These are phyloP conservation scores for Peromyscus eremicus DNA, from an alignment of 2,797 vertebrate species.

Conservation along the genomic window DNA sequence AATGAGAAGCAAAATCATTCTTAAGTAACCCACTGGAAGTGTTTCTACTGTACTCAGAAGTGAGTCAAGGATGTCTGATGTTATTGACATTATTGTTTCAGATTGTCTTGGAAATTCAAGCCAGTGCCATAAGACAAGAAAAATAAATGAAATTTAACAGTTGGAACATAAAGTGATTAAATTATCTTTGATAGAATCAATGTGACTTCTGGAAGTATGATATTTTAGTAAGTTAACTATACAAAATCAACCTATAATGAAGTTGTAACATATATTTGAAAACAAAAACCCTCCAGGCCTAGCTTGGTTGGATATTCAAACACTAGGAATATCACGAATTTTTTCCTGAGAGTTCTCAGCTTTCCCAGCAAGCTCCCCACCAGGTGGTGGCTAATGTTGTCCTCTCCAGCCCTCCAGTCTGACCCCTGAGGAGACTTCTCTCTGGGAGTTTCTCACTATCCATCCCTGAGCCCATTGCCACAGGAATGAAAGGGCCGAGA, in stretches of 20 bases:
- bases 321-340: background rate
- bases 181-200: background rate
- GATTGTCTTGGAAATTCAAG: background rate
- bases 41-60: background rate
- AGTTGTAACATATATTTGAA: background rate
- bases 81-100: background rate
- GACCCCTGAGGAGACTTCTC: background rate
- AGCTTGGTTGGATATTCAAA: background rate
- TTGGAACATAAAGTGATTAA: background rate
- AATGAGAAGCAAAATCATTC: slow-evolving; percentile 23
- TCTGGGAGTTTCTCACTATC: background rate
- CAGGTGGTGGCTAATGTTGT: background rate
- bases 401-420: background rate
- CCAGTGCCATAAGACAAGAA: slow-evolving; percentile 16
- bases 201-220: background rate
- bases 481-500: background rate
- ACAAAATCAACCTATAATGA: background rate
- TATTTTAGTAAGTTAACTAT: background rate
- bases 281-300: background rate
- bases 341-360: background rate
- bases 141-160: background rate
- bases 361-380: background rate
- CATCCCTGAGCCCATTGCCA: background rate
- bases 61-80: background rate
- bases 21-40: background rate